A percentile compares a stretch with the other conserved stretches of the same genome.
These are phyloP conservation scores for Blera fallax DNA, from an alignment of 2,888 invertebrate genomes.

Conservation along the genomic window DNA sequence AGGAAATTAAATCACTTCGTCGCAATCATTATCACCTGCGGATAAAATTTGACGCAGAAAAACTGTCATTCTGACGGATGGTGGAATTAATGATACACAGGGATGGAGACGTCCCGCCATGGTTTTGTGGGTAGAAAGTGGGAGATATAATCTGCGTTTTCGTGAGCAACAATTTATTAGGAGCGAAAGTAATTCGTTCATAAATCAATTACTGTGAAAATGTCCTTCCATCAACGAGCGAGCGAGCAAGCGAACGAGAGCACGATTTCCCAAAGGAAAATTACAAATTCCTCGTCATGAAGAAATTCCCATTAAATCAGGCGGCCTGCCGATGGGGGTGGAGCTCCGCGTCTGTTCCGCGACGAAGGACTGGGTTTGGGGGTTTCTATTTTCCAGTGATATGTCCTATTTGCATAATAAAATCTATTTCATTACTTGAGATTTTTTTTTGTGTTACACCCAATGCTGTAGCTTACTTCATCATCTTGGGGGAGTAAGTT, in stretches of 20 bases:
- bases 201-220: constrained; percentile 64
- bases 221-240: constrained; percentile 4
- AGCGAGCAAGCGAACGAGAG: neutral
- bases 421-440: constrained; percentile 41
- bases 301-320: constrained; percentile 46
- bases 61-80: constrained; percentile 34
- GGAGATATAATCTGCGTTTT: constrained; percentile 19
- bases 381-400: constrained; percentile 24
- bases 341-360: neutral
- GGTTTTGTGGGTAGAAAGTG: neutral
- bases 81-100: constrained; percentile 9
- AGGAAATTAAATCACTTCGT: constrained; percentile 34
- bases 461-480: neutral
- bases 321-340: neutral
- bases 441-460: neutral
- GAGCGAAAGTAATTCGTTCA: constrained; percentile 55
- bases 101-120: neutral
- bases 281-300: constrained; percentile 44
- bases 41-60: constrained; percentile 34
- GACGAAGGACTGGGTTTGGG: neutral
- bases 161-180: constrained; percentile 45
- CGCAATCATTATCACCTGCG: constrained; percentile 46
- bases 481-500: neutral
- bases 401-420: constrained; percentile 62
- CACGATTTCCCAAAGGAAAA: constrained; percentile 14